Evolutionary conservation across 2,888 invertebrate species (phyloP), one percentile per base, ranked within the genome.

Genomic region (Sesia apiformis): DNA sequence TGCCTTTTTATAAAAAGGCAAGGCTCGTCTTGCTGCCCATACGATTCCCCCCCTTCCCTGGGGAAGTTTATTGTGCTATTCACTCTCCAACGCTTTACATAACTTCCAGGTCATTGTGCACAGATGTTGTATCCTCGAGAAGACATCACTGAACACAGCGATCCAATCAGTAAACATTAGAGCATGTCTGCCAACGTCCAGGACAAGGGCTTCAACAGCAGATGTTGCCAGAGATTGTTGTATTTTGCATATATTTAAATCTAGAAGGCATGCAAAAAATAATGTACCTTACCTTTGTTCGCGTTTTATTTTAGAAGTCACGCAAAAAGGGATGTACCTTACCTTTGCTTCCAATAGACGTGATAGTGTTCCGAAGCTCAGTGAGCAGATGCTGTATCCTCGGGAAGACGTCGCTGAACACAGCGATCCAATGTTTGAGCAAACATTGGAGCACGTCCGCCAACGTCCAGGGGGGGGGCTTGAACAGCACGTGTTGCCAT

Each of bases 341-440:
- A 87, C 88, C 77, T 73, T 84, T 87, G 23, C 57, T 75, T 52
- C 80, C 72, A 5, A 87, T 76, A 50, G 69, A 61, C 2, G 55
- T 54, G 2, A 81, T 58, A 0, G 72, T 60, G 42, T 72, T 74
- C 61, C 71, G 79, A 39, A 88, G 60, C 38, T 87, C 86, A 0
- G 69, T 70, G 58, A 89, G 67, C 7, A 88, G 67, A 49, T 78
- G 80, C 54, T 88, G 78, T 55, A 88, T 87, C 59, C 88, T 64
- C 0, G 88, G 88, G 64, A 89, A 89, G 39, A 89, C 88, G 39
- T 90, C 88, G 57, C 74, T 81, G 80, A 93, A 93, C 6, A 92
- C 91, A 0, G 91, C 87, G 5, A 85, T 72, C 92, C 93, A 93
- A 70, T 92, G 92, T 66, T 90, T 90, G 55, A 90, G 80, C 61